phyloP scores from a whole-genome alignment of 2,113 vertebrate species.

The Orcinus orca region DNA sequence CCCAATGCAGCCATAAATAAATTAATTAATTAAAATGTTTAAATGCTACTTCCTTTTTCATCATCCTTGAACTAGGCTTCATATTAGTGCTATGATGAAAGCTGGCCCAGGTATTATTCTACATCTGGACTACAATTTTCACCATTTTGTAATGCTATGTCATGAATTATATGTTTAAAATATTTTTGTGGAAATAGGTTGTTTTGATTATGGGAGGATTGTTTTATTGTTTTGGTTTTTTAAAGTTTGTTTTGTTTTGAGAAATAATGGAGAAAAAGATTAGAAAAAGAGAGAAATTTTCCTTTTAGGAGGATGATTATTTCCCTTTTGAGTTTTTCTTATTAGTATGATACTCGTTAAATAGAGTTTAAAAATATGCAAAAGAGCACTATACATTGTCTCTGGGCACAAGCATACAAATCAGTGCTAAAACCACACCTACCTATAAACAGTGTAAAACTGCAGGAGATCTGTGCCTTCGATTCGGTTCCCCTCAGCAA shows the following conservation, averaged over 20 bases:
- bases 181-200: constrained; percentile 5
- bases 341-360: neutral
- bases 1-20: too few species aligned
- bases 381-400: neutral
- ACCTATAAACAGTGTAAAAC: neutral
- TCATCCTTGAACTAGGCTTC: constrained; percentile 39
- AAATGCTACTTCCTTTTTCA: neutral
- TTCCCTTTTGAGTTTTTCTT: neutral
- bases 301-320: constrained; percentile 10
- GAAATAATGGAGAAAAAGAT: neutral
- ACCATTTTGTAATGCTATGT: neutral
- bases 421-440: neutral
- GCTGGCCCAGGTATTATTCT: neutral
- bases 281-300: constrained; percentile 20
- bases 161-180: neutral
- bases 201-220: neutral
- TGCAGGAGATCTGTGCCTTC: neutral
- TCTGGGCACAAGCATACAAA: neutral
- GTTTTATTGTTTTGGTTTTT: neutral
- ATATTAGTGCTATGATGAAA: neutral
- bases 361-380: neutral
- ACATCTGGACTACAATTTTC: constrained; percentile 10
- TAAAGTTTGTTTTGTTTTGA: neutral
- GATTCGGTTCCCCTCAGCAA: neutral
- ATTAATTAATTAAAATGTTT: too few species aligned